These are phyloP conservation scores for Nasonia vitripennis DNA, from an alignment of 1,140 invertebrate species.

Conservation along the genomic window DNA sequence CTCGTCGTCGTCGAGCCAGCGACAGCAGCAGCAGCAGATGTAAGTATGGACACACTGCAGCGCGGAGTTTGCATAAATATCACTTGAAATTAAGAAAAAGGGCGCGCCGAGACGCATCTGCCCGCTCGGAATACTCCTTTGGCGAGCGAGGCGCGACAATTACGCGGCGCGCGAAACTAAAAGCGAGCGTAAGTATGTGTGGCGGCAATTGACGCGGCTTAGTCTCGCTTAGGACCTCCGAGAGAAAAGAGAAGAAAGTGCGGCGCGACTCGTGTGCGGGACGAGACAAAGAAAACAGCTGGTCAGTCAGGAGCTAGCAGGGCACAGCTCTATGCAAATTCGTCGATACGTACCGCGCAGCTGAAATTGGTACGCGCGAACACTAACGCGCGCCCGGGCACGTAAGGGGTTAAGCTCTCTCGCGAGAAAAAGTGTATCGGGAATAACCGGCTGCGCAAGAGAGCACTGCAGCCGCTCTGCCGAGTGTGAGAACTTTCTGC, in stretches of 20 bases:
- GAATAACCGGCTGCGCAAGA: neutral
- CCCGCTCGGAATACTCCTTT: neutral
- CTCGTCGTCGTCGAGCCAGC: neutral
- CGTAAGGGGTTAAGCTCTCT: neutral
- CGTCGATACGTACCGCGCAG: conserved; percentile 3
- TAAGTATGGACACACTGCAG: neutral
- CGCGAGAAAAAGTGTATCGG: neutral
- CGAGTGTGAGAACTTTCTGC: conserved; percentile 44
- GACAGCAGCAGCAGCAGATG: neutral
- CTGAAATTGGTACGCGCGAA: neutral
- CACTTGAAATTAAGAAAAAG: conserved; percentile 10
- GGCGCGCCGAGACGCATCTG: conserved; percentile 9
- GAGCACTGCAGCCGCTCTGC: neutral
- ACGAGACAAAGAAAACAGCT: conserved; percentile 28
- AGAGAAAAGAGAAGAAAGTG: conserved; percentile 10
- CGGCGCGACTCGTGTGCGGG: neutral
- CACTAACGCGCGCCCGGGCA: neutral
- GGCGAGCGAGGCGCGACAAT: conserved; percentile 3
- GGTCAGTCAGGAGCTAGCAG: neutral
- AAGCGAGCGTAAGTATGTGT: neutral
- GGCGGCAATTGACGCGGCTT: conserved; percentile 29
- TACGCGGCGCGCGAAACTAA: conserved; percentile 2
- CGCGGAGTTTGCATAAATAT: conserved; percentile 11
- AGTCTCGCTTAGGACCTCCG: neutral
- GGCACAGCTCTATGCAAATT: conserved; percentile 25